Evolutionary conservation across 2,888 invertebrate species (phyloP), one percentile per base, ranked within the genome.

Genomic region (Willowsia nigromaculata): DNA sequence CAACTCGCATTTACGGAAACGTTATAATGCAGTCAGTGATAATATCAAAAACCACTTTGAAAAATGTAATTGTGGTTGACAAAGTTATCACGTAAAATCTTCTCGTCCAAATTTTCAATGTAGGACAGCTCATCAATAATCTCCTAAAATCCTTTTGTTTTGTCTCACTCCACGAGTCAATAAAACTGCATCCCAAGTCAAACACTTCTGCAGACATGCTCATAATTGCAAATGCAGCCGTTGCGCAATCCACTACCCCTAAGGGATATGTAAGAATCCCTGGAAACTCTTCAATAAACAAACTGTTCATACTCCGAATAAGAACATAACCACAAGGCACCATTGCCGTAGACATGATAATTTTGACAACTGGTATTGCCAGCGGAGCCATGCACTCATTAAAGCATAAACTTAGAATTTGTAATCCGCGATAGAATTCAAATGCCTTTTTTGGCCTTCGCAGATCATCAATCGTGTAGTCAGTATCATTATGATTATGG

Each of bases 271-370:
- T 84, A 33, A 90, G 27, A 27, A 89, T 89, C 9, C 89, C 89
- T 1, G 90, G 90, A 62, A 90, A 89, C 15, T 90, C 90, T 2
- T 89, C 89, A 25, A 90, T 40, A 27, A 90, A 90, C 1, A 50
- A 1, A 13, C 81, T 71, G 25, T 84, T 85, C 80, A 85, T 87
- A 53, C 81, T 85, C 30, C 89, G 74, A 30, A 90, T 84, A 5
- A 89, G 47, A 7, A 89, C 81, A 37, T 87, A 90, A 2, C 80
- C 87, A 62, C 86, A 87, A 0, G 89, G 83, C 0, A 89, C 78
- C 37, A 89, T 62, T 0, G 68, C 83, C 3, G 78, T 76, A 0
- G 50, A 13, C 43, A 76, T 4, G 15, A 11, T 7, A 15, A 82
- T 11, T 53, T 84, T 84, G 11, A 71, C 13, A 25, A 68, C 9